These are phyloP conservation scores for Bothrops jararaca DNA, from an alignment of 2,113 vertebrate species.

Conservation along the genomic window DNA sequence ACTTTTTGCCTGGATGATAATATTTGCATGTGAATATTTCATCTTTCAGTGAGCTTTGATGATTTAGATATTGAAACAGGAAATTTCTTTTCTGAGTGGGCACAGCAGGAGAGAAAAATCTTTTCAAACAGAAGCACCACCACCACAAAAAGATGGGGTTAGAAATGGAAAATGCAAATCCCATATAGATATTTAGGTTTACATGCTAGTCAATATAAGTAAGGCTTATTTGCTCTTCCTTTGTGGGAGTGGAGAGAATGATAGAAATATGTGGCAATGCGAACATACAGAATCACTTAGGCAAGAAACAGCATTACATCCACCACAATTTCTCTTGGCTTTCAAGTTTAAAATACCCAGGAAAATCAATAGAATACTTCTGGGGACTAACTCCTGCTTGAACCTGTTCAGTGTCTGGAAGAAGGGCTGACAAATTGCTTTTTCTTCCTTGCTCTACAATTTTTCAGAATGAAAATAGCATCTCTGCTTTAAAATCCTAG, in stretches of 20 bases:
- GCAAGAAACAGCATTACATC: constrained; percentile 46
- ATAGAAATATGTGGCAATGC: constrained; percentile 38
- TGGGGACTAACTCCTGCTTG: constrained; percentile 4
- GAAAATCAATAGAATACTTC: constrained; percentile 1
- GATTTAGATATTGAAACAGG: constrained; percentile 57
- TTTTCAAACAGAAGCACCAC: constrained; percentile 38
- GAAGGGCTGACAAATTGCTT: neutral
- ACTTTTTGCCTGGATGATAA: constrained; percentile 26
- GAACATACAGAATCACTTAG: constrained; percentile 45
- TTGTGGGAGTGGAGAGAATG: constrained; percentile 23
- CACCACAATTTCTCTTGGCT: neutral
- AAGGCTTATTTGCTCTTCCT: constrained; percentile 42
- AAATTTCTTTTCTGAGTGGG: constrained; percentile 56
- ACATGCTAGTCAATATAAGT: constrained; percentile 62
- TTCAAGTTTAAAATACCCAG: constrained; percentile 21
- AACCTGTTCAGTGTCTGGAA: neutral
- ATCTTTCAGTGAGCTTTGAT: constrained; percentile 38
- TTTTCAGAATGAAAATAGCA: neutral
- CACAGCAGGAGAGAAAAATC: constrained; percentile 48
- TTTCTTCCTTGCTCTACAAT: neutral
- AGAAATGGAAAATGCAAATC: constrained; percentile 38
- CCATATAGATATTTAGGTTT: constrained; percentile 55
- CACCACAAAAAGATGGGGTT: constrained; percentile 25
- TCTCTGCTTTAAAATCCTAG: neutral
- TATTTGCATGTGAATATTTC: constrained; percentile 41